Conservation (phyloP, 1,140 invertebrate species). For the Drosophila kikkawai region DNA sequence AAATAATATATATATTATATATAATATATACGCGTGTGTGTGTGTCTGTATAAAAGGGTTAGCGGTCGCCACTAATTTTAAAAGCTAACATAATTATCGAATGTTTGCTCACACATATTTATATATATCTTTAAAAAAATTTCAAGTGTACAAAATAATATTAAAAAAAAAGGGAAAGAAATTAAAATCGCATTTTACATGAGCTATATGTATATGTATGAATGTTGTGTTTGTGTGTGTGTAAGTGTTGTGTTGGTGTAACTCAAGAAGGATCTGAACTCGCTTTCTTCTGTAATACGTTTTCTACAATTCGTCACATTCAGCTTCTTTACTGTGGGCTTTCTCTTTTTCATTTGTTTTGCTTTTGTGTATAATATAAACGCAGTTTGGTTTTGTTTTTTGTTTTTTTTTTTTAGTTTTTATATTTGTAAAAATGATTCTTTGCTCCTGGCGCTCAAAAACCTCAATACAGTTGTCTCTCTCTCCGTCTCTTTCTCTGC, state of each 20-base stretch:
- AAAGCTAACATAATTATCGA: conserved; percentile 46
- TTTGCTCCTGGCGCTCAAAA: conserved; percentile 75
- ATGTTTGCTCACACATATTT: conserved; percentile 29
- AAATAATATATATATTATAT: conserved; percentile 39
- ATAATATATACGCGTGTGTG: conserved; percentile 7
- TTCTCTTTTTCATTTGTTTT: conserved; percentile 44
- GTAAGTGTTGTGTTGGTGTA: conserved; percentile 8
- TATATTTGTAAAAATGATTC: conserved; percentile 76
- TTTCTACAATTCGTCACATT: conserved; percentile 54
- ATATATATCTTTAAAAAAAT: conserved; percentile 14
- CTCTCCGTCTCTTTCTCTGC: conserved; percentile 35
- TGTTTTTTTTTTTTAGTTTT: conserved; percentile 54
- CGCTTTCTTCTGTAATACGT: conserved; percentile 43
- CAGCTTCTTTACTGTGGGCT: conserved; percentile 8
- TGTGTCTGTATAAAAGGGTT: conserved; percentile 7
- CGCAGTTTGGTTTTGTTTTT: conserved; percentile 61
- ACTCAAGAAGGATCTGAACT: conserved; percentile 6
- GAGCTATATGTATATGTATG: conserved; percentile 11
- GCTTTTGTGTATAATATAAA: conserved; percentile 63
- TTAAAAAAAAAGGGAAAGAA: background rate
- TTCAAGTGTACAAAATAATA: conserved; percentile 17
- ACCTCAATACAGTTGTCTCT: conserved; percentile 62
- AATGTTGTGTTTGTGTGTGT: conserved; percentile 14
- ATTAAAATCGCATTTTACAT: conserved; percentile 18
- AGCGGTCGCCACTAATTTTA: conserved; percentile 26